phyloP scores from a whole-genome alignment of 2,113 vertebrate genomes.

The Lamprotornis superbus region DNA sequence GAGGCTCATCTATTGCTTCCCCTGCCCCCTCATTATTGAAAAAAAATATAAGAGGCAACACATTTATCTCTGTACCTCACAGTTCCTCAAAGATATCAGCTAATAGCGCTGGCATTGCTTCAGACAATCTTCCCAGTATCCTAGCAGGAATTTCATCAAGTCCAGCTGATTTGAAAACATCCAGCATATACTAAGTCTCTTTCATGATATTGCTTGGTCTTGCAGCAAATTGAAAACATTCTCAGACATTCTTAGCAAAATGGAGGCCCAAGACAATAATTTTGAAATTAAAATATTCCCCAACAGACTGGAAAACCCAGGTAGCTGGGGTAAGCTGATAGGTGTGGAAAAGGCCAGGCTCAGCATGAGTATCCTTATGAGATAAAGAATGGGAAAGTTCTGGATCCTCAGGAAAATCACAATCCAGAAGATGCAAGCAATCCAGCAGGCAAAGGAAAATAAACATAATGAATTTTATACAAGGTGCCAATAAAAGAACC shows the following conservation, averaged over 20 bases:
- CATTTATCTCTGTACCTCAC: neutral
- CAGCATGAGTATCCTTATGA: neutral
- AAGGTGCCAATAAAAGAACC: neutral
- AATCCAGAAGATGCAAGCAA: neutral
- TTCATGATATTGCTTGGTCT: neutral
- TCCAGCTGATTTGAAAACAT: conserved; percentile 37
- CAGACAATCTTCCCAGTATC: neutral
- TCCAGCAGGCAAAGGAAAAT: neutral
- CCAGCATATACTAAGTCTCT: neutral
- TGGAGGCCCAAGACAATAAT: neutral
- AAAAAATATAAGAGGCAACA: neutral
- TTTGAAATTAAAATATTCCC: neutral
- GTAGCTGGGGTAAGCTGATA: neutral
- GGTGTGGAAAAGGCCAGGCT: neutral
- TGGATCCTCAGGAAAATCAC: neutral
- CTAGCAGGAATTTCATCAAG: conserved; percentile 18
- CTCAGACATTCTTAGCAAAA: neutral
- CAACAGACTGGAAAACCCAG: neutral
- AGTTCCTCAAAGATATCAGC: neutral
- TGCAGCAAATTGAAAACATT: conserved; percentile 23
- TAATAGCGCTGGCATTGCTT: conserved; percentile 22
- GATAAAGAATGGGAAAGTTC: neutral
- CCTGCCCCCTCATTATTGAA: neutral
- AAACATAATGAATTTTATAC: neutral
- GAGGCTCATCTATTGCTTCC: neutral